Base-by-base conservation (phyloP, 2,888 invertebrate species). In the Drosophila meridionalis region DNA sequence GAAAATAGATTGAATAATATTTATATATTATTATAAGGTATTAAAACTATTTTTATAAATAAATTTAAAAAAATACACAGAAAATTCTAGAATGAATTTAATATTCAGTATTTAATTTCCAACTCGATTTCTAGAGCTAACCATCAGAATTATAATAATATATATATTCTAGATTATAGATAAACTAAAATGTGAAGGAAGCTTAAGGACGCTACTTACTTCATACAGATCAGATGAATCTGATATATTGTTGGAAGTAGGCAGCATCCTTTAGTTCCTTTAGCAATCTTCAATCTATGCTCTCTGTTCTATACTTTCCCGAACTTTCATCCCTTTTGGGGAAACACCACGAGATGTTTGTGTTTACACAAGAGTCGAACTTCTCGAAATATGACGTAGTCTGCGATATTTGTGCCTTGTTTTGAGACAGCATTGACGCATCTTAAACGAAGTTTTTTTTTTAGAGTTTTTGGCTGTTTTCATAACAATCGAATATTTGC, bases 401-500 rank as follows among this genome's bases (percentile, higher is more conserved):
- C 32, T 14, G 14, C 2, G 12, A 48, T 48, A 48, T 38, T 56
- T 62, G 40, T 8, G 28, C 38, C 40, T 47, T 38, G 38, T 38
- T 58, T 48, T 70, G n/a, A 45, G n/a, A 40, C 59, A 79, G n/a
- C 53, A 63, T 75, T 80, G 76, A 78, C 79, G 80, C 68, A 70
- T 72, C 56, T 42, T 3, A 20, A 28, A 20, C 12, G n/a, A 48
- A 50, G 6, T 45, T 43, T 34, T 58, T 48, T 32, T 40, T 11
- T 34, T n/a, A 28, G 9, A 7, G 3, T 34, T 36, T 60, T 48
- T 40, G 26, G 43, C 59, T 82, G 71, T 80, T 71, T 82, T 78
- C 78, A 82, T 59, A 78, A 80, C 61, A 75, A 71, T 52, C 40
- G 26, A 38, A 4, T 20, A 82, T 81, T 81, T 75, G 66, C 79